phyloP scores from a whole-genome alignment of 2,888 invertebrate species.

The Tiliacea aurago region DNA sequence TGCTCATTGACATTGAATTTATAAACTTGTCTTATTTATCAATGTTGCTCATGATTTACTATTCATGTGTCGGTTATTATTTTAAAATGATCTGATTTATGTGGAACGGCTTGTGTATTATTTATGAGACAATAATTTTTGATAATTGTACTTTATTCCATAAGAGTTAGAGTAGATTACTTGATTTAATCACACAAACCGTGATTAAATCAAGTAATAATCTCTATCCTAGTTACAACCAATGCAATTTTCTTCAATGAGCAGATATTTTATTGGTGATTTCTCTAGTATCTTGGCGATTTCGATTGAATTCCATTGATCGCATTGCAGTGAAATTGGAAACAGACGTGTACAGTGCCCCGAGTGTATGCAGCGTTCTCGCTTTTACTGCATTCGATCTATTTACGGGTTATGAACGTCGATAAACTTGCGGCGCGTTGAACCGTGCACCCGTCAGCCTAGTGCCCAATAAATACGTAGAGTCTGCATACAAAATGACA shows the following conservation, averaged over 20 bases:
- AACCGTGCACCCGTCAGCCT: constrained; percentile 71
- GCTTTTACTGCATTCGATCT: constrained; percentile 88
- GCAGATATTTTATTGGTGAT: constrained; percentile 40
- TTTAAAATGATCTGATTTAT: constrained; percentile 39
- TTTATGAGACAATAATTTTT: constrained; percentile 10
- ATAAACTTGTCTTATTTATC: constrained; percentile 50
- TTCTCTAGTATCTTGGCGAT: constrained; percentile 56
- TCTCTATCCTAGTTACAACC: too few species aligned
- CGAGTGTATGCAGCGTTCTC: constrained; percentile 70
- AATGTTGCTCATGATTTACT: constrained; percentile 38
- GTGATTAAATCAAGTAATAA: too few species aligned
- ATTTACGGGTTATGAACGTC: constrained; percentile 87
- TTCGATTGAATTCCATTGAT: constrained; percentile 82
- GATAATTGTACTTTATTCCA: neutral
- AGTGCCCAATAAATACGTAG: constrained; percentile 64
- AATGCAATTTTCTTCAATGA: constrained; percentile 4
- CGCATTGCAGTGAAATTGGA: constrained; percentile 84
- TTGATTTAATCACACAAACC: too few species aligned
- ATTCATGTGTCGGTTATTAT: constrained; percentile 23
- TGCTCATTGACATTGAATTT: constrained; percentile 56
- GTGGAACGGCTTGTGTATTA: constrained; percentile 12
- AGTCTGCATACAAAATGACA: constrained; percentile 70
- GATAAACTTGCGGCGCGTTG: constrained; percentile 82
- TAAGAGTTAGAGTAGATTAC: neutral
- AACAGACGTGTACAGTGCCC: constrained; percentile 75